Base-by-base conservation (phyloP, 2,888 invertebrate species). In the Erpobdella octoculata region DNA sequence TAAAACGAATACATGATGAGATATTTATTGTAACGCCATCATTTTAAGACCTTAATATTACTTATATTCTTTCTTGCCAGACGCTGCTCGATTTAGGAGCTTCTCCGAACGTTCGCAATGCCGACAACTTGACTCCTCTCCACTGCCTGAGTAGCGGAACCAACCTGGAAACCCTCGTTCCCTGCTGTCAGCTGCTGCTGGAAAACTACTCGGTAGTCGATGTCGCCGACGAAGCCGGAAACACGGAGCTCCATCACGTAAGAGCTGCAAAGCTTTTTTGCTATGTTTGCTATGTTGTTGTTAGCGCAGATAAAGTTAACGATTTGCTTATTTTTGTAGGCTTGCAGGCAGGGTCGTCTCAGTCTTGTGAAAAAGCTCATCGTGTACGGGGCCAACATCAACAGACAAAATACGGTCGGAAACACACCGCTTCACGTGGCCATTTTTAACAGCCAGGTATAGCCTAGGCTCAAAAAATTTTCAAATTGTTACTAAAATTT, bases 61-160 rank as follows among this genome's bases (percentile, higher is more conserved):
- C n/a, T n/a, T n/a, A 31, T 28, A 21, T 33, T 9, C 18, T 5
- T 53, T 15, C 5, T 21, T 25, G n/a, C 53, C 35, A 86, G 83
- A 94, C 95, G 0, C 86, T 97, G 33, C 86, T 97, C 75, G 86
- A 97, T 83, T 87, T 97, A 48, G 97, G 97, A 38, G 94, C 93
- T 0, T 95, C 95, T 65, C 95, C 97, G 1, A 96, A 97, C 84
- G 94, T 94, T 84, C 91, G 91, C 79, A 97, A 98, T 83, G 89
- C 89, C 75, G 91, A 92, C 81, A 94, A 94, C 35, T 80, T 88
- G 75, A 87, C 87, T 5, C 87, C 87, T 0, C 82, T 88, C 48
- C 88, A 87, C 80, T 85, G 86, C 78, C 58, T 69, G 21, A n/a
- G 46, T 18, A 48, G 69, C 9, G 48, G 46, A 3, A 21, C 58